A percentile compares a stretch with the other conserved stretches of the same genome.
Evolutionary conservation across 2,888 invertebrate species (phyloP).

Genomic region (Eupithecia centaureata): DNA sequence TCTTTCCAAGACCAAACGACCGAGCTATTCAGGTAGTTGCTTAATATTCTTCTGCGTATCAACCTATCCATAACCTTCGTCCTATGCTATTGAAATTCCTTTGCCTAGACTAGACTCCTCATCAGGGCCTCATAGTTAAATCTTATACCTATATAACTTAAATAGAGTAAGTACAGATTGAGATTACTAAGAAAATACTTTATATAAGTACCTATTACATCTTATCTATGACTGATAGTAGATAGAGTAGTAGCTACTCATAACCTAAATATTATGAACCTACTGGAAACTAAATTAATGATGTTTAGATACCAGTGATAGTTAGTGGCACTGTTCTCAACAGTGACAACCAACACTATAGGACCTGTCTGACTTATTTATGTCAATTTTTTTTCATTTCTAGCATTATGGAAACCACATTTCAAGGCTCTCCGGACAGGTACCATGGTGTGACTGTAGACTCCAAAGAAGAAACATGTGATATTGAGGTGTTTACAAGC

Average conservation of each 20-base stretch:
- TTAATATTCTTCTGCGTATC: not conserved
- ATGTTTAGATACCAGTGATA: not conserved
- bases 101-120: not conserved
- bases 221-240: not conserved
- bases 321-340: not conserved
- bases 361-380: not conserved
- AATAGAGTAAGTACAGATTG: not conserved
- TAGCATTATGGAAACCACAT: constrained; percentile 50
- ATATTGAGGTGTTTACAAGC: constrained; percentile 72
- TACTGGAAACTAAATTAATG: no score
- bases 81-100: not conserved
- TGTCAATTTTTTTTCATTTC: not conserved
- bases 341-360: not conserved
- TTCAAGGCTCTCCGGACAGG: constrained; percentile 83
- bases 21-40: not conserved
- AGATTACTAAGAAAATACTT: not conserved
- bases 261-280: no score
- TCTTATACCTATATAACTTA: not conserved
- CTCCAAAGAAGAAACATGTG: constrained; percentile 84
- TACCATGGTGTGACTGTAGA: constrained; percentile 90
- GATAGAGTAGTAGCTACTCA: no score
- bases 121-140: not conserved
- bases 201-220: no score
- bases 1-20: not conserved
- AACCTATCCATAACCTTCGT: not conserved